A percentile compares a stretch with the other conserved stretches of the same genome.
phyloP scores from a whole-genome alignment of 2,797 vertebrate species.

The Scarus forsteni region DNA sequence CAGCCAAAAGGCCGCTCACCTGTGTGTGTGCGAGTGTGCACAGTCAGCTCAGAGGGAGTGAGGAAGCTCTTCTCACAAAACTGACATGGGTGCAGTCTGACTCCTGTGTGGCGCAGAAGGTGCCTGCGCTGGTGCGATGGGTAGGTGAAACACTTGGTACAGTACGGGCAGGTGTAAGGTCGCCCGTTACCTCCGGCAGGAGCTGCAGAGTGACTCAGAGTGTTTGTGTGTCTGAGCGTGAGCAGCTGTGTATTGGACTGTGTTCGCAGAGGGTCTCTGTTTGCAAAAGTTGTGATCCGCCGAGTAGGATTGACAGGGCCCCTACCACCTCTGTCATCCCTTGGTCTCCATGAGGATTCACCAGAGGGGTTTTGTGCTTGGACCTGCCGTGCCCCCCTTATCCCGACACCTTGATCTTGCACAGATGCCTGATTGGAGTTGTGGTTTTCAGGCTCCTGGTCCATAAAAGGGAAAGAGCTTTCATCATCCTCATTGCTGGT shows the following conservation, averaged over 20 bases:
- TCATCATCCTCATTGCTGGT: slow-evolving; percentile 67
- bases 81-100: slow-evolving; percentile 80
- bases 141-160: slow-evolving; percentile 82
- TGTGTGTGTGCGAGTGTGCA: slow-evolving; percentile 82
- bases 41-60: slow-evolving; percentile 80
- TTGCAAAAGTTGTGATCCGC: slow-evolving; percentile 53
- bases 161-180: slow-evolving; percentile 82
- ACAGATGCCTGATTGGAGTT: slow-evolving; percentile 60
- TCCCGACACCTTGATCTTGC: slow-evolving; percentile 32
- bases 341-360: slow-evolving; percentile 61
- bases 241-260: slow-evolving; percentile 72
- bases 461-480: slow-evolving; percentile 68
- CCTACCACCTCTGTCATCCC: slow-evolving; percentile 63
- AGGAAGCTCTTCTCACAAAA: slow-evolving; percentile 85
- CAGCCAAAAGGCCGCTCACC: slow-evolving; percentile 83
- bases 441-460: slow-evolving; percentile 75
- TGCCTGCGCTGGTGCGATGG: slow-evolving; percentile 82
- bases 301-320: slow-evolving; percentile 44
- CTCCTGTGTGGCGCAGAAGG: slow-evolving; percentile 82
- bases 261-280: slow-evolving; percentile 68
- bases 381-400: slow-evolving; percentile 47
- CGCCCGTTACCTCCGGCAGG: slow-evolving; percentile 63
- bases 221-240: slow-evolving; percentile 58
- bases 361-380: slow-evolving; percentile 47
- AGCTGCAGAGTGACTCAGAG: slow-evolving; percentile 52